Evolutionary conservation across 64 coral and sea anemone species (phyloP), one percentile per base, ranked within the genome.

Genomic region (Pachyseris speciosa): DNA sequence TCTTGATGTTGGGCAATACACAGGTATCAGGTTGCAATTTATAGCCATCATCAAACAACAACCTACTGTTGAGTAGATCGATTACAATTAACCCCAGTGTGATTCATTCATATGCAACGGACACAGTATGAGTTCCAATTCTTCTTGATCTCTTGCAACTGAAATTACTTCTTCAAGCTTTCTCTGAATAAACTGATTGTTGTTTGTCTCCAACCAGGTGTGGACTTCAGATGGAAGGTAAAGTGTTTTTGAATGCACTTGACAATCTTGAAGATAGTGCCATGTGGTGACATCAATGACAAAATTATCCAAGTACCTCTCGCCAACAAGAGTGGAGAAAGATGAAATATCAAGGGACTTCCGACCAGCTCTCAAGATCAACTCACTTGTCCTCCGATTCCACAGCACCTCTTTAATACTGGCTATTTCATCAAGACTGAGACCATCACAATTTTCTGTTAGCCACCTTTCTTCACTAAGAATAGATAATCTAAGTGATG

Each of bases 271-370:
- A 28, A 38, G 57, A 64, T 67, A 80, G 31, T 31, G 30, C 58
- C 69, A 53, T 51, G 53, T 90, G 26, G 24, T 37, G 40, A 65
- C 22, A 49, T 90, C 75, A 51, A 83, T 90, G 25, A 90, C 16
- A 29, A 90, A 90, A 55, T 90, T 90, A 60, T n/a, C 75, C 20
- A 83, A 28, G 57, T 90, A 90, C 12, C 75, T 29, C 37, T 90
- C 75, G 39, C 64, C 60, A 49, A 81, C 75, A 27, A 91, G 64
- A 30, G 68, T 92, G 12, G 79, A 78, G 69, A 92, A 92, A 26
- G 89, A 92, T 74, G 44, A 1, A 1, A 92, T 53, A 84, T 92
- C 86, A 65, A 88, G 30, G 1, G 71, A 76, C 86, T 88, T 88
- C 37, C 17, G 19, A 63, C 86, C 86, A 88, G 53, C 49, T 58